These are phyloP conservation scores for Dolichotis patagonum DNA, from an alignment of 2,113 vertebrate species.

Conservation along the genomic window DNA sequence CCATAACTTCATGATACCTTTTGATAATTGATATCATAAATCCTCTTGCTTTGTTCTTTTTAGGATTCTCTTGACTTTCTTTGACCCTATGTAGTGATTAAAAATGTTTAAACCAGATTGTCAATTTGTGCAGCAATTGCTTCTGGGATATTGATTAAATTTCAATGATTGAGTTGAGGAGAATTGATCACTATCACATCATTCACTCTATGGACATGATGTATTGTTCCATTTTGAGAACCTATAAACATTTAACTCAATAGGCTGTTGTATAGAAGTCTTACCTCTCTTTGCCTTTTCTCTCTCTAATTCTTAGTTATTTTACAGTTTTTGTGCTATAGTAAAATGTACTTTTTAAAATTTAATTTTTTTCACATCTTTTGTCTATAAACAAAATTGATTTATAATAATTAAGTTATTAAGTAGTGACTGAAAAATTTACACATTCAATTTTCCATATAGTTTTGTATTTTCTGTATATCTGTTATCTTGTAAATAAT, in stretches of 20 bases:
- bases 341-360: neutral
- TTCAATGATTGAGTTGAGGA: conserved; percentile 26
- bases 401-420: neutral
- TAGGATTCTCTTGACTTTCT: conserved; percentile 40
- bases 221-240: neutral
- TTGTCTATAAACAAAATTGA: neutral
- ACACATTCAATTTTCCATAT: neutral
- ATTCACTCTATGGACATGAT: neutral
- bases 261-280: neutral
- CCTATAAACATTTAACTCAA: conserved; percentile 21
- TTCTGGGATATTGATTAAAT: conserved; percentile 43
- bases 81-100: conserved; percentile 4
- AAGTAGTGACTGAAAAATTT: neutral
- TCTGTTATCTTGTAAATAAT: neutral
- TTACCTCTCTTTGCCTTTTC: neutral
- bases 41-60: conserved; percentile 1
- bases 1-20: neutral
- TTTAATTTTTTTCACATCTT: neutral
- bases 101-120: conserved; percentile 29
- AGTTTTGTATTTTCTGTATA: neutral
- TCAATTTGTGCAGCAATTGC: conserved; percentile 8
- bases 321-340: neutral
- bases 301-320: neutral
- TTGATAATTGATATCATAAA: conserved; percentile 10
- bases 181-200: neutral